Percentiles rank a stretch among this genome's conserved stretches.
These are phyloP conservation scores for Polydrusus tereticollis DNA, from an alignment of 2,888 invertebrate genomes.

Conservation along the genomic window DNA sequence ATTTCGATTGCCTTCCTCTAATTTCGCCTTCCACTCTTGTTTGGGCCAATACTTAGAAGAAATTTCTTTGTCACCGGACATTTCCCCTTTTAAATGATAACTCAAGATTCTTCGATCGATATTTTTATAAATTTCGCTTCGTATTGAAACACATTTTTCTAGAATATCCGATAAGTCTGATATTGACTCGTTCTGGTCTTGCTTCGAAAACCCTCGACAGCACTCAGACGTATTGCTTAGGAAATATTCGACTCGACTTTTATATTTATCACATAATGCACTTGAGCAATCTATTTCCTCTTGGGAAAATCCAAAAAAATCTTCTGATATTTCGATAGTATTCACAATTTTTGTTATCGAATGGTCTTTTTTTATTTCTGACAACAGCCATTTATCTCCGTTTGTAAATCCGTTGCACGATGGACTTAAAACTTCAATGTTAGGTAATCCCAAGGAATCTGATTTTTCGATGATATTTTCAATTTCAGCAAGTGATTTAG, in stretches of 20 bases:
- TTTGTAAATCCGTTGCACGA: too few species aligned
- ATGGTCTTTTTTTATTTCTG: background rate
- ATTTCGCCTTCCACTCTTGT: background rate
- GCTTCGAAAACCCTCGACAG: slow-evolving; percentile 30
- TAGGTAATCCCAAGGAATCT: too few species aligned
- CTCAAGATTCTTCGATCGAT: slow-evolving; percentile 23
- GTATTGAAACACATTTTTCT: slow-evolving; percentile 4
- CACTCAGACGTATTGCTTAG: background rate
- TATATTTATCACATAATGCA: background rate
- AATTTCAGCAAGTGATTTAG: too few species aligned
- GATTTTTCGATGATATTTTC: too few species aligned
- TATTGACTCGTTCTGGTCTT: slow-evolving; percentile 7
- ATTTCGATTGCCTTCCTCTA: background rate
- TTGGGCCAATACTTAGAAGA: slow-evolving; percentile 19
- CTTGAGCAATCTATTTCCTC: slow-evolving; percentile 20
- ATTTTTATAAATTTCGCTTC: slow-evolving; percentile 34
- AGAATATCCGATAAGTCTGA: background rate
- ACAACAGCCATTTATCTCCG: background rate
- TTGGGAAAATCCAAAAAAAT: background rate
- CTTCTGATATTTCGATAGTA: background rate
- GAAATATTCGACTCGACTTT: background rate
- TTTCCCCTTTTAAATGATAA: background rate
- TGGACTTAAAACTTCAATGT: too few species aligned
- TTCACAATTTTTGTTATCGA: background rate
- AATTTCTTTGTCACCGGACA: background rate